These are phyloP conservation scores for Melanocharis versteri DNA, from an alignment of 2,113 vertebrate genomes.

Conservation along the genomic window DNA sequence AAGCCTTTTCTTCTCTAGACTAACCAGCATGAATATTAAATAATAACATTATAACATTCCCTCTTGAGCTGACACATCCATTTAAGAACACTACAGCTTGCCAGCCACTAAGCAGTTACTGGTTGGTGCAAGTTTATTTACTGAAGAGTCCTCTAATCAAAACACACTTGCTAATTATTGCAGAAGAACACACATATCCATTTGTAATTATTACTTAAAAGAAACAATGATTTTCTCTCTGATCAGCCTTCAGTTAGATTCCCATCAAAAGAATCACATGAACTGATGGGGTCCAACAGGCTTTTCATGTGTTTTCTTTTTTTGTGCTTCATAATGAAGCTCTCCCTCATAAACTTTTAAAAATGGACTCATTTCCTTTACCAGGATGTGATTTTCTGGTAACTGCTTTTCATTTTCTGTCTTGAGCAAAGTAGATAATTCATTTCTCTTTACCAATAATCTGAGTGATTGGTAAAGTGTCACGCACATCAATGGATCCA, in stretches of 20 bases:
- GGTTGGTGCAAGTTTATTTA: background rate
- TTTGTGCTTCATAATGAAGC: background rate
- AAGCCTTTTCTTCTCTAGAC: background rate
- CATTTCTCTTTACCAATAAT: background rate
- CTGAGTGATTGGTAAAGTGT: background rate
- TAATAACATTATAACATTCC: background rate
- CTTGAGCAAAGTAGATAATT: background rate
- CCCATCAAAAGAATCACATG: background rate
- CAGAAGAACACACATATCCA: background rate
- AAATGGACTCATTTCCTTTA: background rate
- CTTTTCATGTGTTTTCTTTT: background rate
- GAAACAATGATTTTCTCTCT: background rate
- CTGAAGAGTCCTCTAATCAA: background rate
- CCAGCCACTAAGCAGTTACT: background rate
- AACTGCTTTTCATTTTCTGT: background rate
- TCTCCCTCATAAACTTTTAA: background rate
- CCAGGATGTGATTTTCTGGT: background rate
- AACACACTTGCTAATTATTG: background rate
- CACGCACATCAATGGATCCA: background rate
- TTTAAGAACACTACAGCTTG: background rate
- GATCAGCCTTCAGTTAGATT: background rate
- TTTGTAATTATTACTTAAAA: slow-evolving; percentile 1
- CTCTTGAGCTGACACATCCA: background rate
- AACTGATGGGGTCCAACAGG: background rate
- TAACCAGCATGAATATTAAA: background rate